phyloP scores from a whole-genome alignment of 2,797 vertebrate genomes.

The Falco biarmicus region DNA sequence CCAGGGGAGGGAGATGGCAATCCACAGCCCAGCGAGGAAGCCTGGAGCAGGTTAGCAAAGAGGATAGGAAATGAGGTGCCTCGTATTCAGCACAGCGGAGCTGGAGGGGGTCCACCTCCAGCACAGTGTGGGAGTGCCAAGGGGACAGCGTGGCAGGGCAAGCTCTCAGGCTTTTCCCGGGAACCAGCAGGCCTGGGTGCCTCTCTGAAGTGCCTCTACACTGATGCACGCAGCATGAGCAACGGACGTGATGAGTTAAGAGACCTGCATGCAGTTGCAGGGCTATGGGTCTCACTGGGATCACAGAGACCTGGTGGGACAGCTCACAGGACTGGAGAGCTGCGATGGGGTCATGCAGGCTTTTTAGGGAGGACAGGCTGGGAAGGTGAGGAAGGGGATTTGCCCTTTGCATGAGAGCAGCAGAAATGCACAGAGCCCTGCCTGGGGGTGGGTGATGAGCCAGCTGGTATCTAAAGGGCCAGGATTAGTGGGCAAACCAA shows the following conservation, averaged over 20 bases:
- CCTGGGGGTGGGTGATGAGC: background rate
- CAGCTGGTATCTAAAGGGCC: background rate
- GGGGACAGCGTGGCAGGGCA: background rate
- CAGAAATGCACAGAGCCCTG: background rate
- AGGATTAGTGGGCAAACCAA: background rate
- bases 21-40: background rate
- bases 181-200: background rate
- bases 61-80: rapidly evolving
- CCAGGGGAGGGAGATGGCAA: background rate
- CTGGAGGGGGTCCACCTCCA: background rate
- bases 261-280: background rate
- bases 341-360: background rate
- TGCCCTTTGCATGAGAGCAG: background rate
- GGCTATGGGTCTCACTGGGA: background rate
- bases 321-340: background rate
- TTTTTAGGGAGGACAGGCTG: background rate
- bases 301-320: background rate
- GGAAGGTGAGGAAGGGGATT: background rate
- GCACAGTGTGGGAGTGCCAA: background rate
- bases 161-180: background rate
- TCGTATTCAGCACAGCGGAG: background rate
- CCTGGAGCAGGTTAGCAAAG: background rate
- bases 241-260: background rate
- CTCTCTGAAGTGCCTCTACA: background rate
- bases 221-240: rapidly evolving